phyloP scores from a whole-genome alignment of 53 echinoderm and acorn worm genomes.

The Glandiceps talaboti region DNA sequence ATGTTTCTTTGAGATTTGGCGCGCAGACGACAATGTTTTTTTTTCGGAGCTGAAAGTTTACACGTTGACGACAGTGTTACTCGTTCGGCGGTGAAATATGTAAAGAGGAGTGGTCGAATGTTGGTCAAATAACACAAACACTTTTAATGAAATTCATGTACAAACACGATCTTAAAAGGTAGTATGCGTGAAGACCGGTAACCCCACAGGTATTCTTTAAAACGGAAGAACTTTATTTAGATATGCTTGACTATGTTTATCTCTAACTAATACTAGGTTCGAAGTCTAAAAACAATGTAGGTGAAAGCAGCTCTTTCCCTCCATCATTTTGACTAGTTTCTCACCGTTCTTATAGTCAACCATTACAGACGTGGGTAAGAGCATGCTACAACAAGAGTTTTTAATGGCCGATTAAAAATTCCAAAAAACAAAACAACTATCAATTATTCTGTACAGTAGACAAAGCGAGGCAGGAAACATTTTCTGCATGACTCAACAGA shows the following conservation, averaged over 20 bases:
- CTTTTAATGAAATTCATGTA: not conserved
- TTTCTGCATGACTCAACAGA: not conserved
- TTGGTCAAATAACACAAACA: too few relatives aligned
- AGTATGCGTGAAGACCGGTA: not conserved
- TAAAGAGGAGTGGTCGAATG: too few relatives aligned
- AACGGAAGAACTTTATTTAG: not conserved
- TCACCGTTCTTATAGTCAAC: too few relatives aligned
- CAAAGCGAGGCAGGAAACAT: not conserved
- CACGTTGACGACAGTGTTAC: too few relatives aligned
- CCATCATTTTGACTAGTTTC: too few relatives aligned
- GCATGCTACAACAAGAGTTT: not conserved
- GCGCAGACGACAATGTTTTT: too few relatives aligned
- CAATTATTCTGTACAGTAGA: not conserved
- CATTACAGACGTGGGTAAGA: not conserved
- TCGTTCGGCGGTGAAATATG: too few relatives aligned
- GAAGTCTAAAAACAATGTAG: too few relatives aligned
- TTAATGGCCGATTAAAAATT: not conserved
- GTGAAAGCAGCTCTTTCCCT: too few relatives aligned
- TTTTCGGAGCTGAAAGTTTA: too few relatives aligned
- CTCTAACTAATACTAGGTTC: not conserved
- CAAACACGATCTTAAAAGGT: not conserved
- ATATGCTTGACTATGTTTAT: not conserved
- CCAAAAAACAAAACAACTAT: not conserved
- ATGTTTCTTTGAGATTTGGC: too few relatives aligned
- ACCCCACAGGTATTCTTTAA: not conserved